Base-by-base conservation (phyloP, 1,140 invertebrate genomes). In the Sminthurides bifidus region DNA sequence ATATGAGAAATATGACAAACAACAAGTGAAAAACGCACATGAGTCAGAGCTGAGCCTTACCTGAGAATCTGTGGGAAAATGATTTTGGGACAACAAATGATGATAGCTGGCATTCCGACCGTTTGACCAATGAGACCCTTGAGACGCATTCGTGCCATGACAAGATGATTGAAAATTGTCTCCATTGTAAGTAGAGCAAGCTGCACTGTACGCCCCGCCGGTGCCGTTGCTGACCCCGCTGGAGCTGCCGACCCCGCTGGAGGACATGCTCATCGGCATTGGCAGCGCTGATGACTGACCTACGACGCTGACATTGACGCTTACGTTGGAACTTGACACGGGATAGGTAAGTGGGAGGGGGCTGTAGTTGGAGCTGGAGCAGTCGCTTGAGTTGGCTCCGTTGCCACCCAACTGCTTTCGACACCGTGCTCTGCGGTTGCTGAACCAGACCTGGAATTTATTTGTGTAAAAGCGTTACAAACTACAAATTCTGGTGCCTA, bases 371-470 rank as follows among this genome's bases (percentile, higher is more conserved):
- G 55, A 56, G 44, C 26, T 49, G 5, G 46, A 45, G 2, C 41
- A 41, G n/a, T 53, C 19, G 12, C 52, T 50, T 5, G 56, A 38
- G 15, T 41, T 43, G 15, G 56, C 23, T 15, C 52, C 53, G 26
- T n/a, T 17, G 12, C 44, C 4, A 2, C 71, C 71, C 54, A 76
- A 66, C 56, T 72, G 71, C 64, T 75, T 75, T 15, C 74, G 58
- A 67, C 74, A 73, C 12, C 74, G 63, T 6, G 75, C 74, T 59
- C 75, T 55, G 38, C 75, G 64, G 65, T 76, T 76, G 56, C 71
- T 73, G 61, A 76, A 76, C 74, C 74, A 76, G n/a, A 76, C 74
- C 71, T 74, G 57, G 19, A 37, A 49, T 21, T 33, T 35, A 35
- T 35, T 35, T n/a, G n/a, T n/a, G n/a, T n/a, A n/a, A n/a, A n/a